Evolutionary conservation across 2,113 vertebrate genomes (phyloP), one percentile per base, ranked within the genome.

Genomic region (Lipophrys pholis): DNA sequence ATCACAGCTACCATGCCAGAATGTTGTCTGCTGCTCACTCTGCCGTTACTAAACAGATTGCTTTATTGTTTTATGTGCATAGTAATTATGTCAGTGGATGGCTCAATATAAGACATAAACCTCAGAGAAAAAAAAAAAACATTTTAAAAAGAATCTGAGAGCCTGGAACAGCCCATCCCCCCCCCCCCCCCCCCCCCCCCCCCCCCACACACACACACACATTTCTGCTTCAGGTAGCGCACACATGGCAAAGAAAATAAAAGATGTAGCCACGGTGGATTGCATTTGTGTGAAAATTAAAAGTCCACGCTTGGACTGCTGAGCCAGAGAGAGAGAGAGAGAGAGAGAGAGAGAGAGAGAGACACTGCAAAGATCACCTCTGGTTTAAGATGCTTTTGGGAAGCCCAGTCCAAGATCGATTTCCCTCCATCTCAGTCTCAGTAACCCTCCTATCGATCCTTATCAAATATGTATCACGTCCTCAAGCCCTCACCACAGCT

Each of bases 391-490:
- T 87, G 78, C 87, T 89, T 88, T 89, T 90, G 80, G 84, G 83
- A 87, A 83, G 73, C 74, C 66, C 62, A 48, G 80, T 73, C 79
- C 60, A 36, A 66, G 87, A 92, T 91, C 72, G 84, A 91, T 92
- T 91, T 86, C 84, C 84, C 79, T 89, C 82, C 84, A 81, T 88
- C 84, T 83, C 79, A 79, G 85, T 84, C 87, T 90, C 85, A 78
- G 87, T 80, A 87, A 83, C 89, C 63, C 76, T 83, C 69, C 82
- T 80, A 88, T 92, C 84, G 84, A 91, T 91, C 87, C 90, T 88
- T 88, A 92, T 91, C 91, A 92, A 92, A 92, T 92, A 91, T 92
- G 91, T 92, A 92, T 92, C 85, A 89, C 43, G 55, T 91, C 87
- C 88, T 89, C 78, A 84, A 89, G 86, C 84, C 84, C 83, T 83